Conservation (phyloP, 2,113 vertebrate genomes). For the Crypturellus undulatus region DNA sequence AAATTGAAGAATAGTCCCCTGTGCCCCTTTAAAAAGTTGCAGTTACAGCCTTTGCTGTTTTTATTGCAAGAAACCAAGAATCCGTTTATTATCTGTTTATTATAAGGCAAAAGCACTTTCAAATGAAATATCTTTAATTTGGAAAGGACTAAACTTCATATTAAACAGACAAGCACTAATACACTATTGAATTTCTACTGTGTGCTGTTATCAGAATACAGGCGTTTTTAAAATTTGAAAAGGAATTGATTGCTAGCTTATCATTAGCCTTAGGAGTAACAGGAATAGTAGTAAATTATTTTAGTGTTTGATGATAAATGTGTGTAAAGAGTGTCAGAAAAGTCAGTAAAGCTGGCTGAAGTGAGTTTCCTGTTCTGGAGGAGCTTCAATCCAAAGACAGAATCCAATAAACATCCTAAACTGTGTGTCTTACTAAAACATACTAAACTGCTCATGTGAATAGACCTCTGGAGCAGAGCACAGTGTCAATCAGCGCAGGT, state of each 20-base stretch:
- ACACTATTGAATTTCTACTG: not conserved
- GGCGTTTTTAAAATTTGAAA: not conserved
- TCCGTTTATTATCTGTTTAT: constrained; percentile 71
- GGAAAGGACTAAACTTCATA: not conserved
- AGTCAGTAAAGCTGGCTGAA: not conserved
- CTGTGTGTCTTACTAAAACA: not conserved
- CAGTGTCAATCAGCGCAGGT: not conserved
- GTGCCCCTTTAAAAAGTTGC: constrained; percentile 41
- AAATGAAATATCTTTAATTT: constrained; percentile 20
- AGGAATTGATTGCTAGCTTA: not conserved
- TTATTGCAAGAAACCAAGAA: constrained; percentile 56
- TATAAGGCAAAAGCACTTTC: constrained; percentile 35
- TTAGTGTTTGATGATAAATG: not conserved
- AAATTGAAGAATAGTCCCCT: constrained; percentile 41
- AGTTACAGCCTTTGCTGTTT: constrained; percentile 36
- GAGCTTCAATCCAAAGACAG: not conserved
- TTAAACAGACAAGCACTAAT: constrained; percentile 2
- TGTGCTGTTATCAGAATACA: not conserved
- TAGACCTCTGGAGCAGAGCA: not conserved
- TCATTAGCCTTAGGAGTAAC: not conserved
- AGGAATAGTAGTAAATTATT: not conserved
- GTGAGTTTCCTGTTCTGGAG: not conserved
- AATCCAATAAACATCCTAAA: not conserved
- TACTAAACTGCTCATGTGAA: not conserved
- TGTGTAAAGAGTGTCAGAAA: not conserved